phyloP scores from a whole-genome alignment of 2,113 vertebrate species.

The Pteruthius melanotis region DNA sequence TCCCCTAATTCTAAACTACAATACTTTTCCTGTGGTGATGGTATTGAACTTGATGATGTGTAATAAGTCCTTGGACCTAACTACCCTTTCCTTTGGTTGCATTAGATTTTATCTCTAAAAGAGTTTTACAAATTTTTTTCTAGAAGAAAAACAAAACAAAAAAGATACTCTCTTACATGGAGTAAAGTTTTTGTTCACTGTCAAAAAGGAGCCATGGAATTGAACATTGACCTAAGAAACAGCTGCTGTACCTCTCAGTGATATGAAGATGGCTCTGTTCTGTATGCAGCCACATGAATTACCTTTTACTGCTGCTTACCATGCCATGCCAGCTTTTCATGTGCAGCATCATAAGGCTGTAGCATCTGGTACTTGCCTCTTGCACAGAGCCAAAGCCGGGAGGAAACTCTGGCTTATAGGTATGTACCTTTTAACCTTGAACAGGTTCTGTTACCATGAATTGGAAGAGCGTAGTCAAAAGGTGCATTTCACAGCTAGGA shows the following conservation, averaged over 20 bases:
- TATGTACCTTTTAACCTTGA: conserved; percentile 53
- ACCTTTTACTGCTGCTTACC: neutral
- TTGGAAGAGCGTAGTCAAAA: neutral
- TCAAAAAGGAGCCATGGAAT: neutral
- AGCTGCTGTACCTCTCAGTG: neutral
- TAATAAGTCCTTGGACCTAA: neutral
- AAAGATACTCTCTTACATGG: neutral
- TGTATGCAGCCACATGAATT: neutral
- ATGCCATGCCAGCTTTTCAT: neutral
- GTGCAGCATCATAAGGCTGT: neutral
- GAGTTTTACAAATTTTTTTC: neutral
- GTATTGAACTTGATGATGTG: neutral
- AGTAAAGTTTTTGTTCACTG: neutral
- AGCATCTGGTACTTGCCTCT: conserved; percentile 28
- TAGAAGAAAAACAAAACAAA: neutral
- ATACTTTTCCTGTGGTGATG: neutral
- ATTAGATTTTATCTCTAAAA: neutral
- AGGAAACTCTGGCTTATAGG: neutral
- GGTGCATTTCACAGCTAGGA: conserved; percentile 15
- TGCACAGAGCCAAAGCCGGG: neutral
- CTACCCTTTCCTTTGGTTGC: neutral
- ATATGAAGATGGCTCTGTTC: neutral
- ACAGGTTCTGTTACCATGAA: neutral
- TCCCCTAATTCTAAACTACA: neutral
- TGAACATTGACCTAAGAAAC: neutral